phyloP scores from a whole-genome alignment of 1,140 invertebrate genomes.

The Stratiolaelaps scimitus region DNA sequence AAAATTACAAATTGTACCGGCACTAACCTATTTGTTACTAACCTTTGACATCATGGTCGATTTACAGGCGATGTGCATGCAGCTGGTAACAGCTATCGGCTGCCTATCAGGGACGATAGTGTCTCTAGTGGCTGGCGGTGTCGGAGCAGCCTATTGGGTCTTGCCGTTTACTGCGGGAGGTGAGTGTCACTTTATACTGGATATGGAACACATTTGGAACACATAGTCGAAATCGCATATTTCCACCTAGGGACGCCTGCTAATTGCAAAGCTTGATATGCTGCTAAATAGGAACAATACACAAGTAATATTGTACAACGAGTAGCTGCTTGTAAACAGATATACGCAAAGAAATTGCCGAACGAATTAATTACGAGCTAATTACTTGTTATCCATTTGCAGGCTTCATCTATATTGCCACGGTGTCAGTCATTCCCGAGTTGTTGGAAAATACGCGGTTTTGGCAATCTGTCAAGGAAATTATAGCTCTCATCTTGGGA shows the following conservation, averaged over 20 bases:
- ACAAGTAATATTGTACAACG: too few species aligned
- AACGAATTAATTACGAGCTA: too few species aligned
- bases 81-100: slow-evolving; percentile 82
- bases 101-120: slow-evolving; percentile 77
- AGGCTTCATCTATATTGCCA: slow-evolving; percentile 92
- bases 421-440: slow-evolving; percentile 90
- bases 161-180: slow-evolving; percentile 88
- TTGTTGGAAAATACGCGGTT: slow-evolving; percentile 69
- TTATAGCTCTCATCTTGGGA: slow-evolving; percentile 62
- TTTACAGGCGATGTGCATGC: slow-evolving; percentile 69
- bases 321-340: too few species aligned
- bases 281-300: too few species aligned
- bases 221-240: too few species aligned
- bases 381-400: neutral
- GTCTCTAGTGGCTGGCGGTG: slow-evolving; percentile 64
- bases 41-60: neutral
- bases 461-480: slow-evolving; percentile 71
- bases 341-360: too few species aligned
- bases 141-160: slow-evolving; percentile 64
- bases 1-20: too few species aligned
- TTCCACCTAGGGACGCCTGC: too few species aligned
- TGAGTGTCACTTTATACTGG: too few species aligned
- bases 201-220: too few species aligned
- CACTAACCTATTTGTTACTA: too few species aligned
- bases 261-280: too few species aligned